Evolutionary conservation across 2,113 vertebrate genomes (phyloP).

Genomic region (Copsychus sechellarum): DNA sequence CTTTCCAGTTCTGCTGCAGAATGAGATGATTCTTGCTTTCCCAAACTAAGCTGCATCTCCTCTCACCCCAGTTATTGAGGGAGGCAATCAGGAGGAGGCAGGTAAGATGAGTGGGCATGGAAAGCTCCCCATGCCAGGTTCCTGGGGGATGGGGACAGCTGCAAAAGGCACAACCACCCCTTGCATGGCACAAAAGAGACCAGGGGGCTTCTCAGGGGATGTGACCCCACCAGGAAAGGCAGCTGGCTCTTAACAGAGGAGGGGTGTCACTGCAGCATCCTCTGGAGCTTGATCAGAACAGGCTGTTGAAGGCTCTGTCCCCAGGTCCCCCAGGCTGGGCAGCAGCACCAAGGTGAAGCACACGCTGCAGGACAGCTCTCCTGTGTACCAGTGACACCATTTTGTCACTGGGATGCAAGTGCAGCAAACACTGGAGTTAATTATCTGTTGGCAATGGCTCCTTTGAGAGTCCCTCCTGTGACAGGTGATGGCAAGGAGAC

Average conservation of each 20-base stretch:
- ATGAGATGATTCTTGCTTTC: not conserved
- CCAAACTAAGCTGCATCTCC: not conserved
- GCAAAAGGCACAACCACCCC: not conserved
- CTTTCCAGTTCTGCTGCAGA: not conserved
- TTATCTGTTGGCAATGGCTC: slow-evolving; percentile 10
- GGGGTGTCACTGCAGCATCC: not conserved
- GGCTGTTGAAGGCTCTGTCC: not conserved
- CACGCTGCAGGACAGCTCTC: not conserved
- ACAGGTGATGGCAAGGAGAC: not conserved
- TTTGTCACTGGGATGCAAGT: slow-evolving; percentile 44
- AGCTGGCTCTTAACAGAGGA: not conserved
- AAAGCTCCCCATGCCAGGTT: not conserved
- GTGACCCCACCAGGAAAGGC: not conserved
- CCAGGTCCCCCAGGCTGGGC: not conserved
- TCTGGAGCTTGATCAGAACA: not conserved
- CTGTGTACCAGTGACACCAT: slow-evolving; percentile 43
- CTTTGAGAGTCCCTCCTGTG: not conserved
- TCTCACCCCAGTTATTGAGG: not conserved
- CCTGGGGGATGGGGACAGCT: not conserved
- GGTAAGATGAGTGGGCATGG: not conserved
- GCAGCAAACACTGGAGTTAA: not conserved
- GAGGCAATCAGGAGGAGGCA: not conserved
- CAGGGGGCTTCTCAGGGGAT: fast-evolving
- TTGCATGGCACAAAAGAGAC: not conserved
- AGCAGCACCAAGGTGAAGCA: not conserved